These are phyloP conservation scores for Adelphocoris suturalis DNA, from an alignment of 2,888 invertebrate genomes.

Conservation along the genomic window DNA sequence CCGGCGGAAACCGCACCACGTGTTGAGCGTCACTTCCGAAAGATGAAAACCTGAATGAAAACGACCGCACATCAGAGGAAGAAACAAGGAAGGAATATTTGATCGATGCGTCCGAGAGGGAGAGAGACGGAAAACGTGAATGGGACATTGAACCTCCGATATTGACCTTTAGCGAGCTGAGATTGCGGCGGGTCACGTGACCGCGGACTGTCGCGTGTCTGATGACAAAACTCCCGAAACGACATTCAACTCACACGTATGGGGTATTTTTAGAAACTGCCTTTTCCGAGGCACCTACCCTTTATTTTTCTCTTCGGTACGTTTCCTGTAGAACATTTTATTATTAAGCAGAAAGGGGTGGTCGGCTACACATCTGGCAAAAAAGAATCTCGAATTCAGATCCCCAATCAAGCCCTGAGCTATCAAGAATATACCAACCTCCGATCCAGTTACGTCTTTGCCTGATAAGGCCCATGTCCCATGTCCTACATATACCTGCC, in stretches of 20 bases:
- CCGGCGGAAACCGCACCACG: background rate
- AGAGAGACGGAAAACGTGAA: constrained; percentile 34
- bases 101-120: background rate
- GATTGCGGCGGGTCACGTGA: constrained; percentile 14
- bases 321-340: background rate
- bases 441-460: too few relatives aligned
- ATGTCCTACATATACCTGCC: too few relatives aligned
- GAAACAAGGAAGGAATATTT: constrained; percentile 12
- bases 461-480: too few relatives aligned
- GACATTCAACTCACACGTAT: constrained; percentile 14
- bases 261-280: background rate
- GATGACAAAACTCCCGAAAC: constrained; percentile 25
- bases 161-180: background rate
- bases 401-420: too few relatives aligned
- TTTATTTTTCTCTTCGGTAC: background rate
- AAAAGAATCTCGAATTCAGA: too few relatives aligned
- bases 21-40: background rate
- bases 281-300: background rate
- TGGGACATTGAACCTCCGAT: constrained; percentile 18
- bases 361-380: too few relatives aligned
- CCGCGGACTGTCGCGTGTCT: constrained; percentile 36
- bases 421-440: too few relatives aligned
- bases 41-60: background rate
- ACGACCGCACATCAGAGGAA: background rate
- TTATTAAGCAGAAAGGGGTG: too few relatives aligned